phyloP scores from a whole-genome alignment of 2,888 invertebrate species.

The Eilema depressum region DNA sequence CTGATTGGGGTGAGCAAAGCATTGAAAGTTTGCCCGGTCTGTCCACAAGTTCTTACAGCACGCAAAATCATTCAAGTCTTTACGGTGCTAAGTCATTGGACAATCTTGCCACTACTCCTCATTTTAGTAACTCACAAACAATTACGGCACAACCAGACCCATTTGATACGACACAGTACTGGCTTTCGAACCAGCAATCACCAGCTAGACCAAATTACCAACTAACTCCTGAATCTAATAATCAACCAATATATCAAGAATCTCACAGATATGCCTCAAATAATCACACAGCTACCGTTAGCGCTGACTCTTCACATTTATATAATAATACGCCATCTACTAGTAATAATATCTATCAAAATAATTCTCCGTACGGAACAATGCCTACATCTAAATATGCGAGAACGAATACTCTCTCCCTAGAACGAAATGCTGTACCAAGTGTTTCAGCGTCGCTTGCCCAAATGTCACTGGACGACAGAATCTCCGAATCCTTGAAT shows the following conservation, averaged over 20 bases:
- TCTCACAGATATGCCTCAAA: conserved; percentile 61
- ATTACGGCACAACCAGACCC: conserved; percentile 60
- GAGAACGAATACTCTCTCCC: conserved; percentile 62
- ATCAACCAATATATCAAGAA: conserved; percentile 57
- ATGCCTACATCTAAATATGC: conserved; percentile 56
- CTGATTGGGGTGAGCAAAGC: conserved; percentile 76
- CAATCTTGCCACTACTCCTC: conserved; percentile 59
- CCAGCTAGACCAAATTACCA: conserved; percentile 55
- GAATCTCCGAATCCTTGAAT: conserved; percentile 82
- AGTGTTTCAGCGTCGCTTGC: conserved; percentile 60
- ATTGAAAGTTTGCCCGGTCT: conserved; percentile 76
- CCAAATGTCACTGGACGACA: conserved; percentile 80
- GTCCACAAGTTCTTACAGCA: conserved; percentile 55
- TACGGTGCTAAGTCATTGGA: conserved; percentile 80
- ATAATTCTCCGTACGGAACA: conserved; percentile 60
- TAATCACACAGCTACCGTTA: conserved; percentile 53
- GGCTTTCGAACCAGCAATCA: conserved; percentile 61
- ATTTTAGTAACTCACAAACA: conserved; percentile 33
- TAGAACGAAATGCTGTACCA: conserved; percentile 59
- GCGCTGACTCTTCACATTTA: conserved; percentile 46
- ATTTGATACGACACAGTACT: conserved; percentile 75
- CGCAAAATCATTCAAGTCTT: conserved; percentile 62
- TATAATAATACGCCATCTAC: conserved; percentile 66
- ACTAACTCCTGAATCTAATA: conserved; percentile 48
- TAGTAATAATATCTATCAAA: conserved; percentile 56